Conservation (phyloP, 2,113 vertebrate genomes). For the Amphiprion percula region DNA sequence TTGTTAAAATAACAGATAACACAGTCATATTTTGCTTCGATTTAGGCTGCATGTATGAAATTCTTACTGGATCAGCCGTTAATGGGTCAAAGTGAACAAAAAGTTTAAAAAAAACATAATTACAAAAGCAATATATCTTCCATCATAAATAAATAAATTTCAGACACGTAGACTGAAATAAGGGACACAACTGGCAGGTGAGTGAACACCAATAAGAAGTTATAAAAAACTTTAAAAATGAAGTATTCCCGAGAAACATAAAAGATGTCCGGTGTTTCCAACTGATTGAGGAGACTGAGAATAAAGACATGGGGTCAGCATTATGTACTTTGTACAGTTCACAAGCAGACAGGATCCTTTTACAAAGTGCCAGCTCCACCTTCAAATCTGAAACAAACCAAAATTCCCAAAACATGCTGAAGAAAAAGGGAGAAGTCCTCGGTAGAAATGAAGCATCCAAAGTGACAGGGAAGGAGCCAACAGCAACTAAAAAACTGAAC, state of each 20-base stretch:
- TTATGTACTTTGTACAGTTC: constrained; percentile 43
- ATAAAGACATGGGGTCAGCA: constrained; percentile 37
- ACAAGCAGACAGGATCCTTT: constrained; percentile 48
- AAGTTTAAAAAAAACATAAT: constrained; percentile 54
- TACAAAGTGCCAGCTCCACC: constrained; percentile 40
- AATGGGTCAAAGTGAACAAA: constrained; percentile 72
- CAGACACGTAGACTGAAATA: constrained; percentile 71
- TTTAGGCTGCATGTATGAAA: constrained; percentile 75
- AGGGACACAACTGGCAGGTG: constrained; percentile 62
- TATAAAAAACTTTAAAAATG: constrained; percentile 67
- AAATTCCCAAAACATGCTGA: constrained; percentile 31
- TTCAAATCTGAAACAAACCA: constrained; percentile 33
- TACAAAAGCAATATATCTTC: constrained; percentile 80
- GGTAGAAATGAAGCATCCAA: constrained; percentile 16
- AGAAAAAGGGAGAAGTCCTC: constrained; percentile 10
- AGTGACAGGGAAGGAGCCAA: constrained; percentile 23
- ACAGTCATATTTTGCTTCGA: constrained; percentile 78
- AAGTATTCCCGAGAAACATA: constrained; percentile 55
- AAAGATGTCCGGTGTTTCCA: constrained; percentile 49
- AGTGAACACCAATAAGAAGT: constrained; percentile 57
- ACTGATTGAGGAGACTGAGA: constrained; percentile 23
- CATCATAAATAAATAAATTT: constrained; percentile 87
- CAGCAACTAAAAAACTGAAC: constrained; percentile 28
- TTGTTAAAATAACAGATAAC: constrained; percentile 87
- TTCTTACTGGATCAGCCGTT: constrained; percentile 68